These are phyloP conservation scores for Hyles lineata DNA, from an alignment of 2,888 invertebrate genomes.

Conservation along the genomic window DNA sequence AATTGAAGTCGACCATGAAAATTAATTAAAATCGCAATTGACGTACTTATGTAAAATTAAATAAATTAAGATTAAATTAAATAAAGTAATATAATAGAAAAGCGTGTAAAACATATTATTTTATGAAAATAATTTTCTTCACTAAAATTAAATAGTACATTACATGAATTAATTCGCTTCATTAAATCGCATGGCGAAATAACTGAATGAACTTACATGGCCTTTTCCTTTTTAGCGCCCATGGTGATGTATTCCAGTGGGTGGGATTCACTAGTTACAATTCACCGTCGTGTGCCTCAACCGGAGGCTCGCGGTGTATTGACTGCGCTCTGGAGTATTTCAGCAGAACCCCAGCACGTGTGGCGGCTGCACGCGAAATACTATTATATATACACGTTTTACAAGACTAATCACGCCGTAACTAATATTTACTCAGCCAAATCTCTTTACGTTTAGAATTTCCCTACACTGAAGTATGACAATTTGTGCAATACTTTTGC, in stretches of 20 bases:
- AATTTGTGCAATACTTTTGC: background rate
- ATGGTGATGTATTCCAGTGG: background rate
- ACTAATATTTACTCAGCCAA: conserved; percentile 1
- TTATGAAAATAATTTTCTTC: too few species aligned
- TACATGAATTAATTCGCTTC: background rate
- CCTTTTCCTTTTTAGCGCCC: conserved; percentile 21
- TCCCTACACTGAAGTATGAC: background rate
- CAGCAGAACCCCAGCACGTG: background rate
- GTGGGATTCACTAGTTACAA: background rate
- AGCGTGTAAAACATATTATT: too few species aligned
- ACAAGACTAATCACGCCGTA: background rate
- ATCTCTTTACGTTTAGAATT: background rate
- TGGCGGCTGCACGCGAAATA: background rate
- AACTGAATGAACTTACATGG: background rate
- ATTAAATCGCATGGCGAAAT: background rate
- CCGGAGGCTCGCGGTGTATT: conserved; percentile 1
- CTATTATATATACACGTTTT: conserved; percentile 1
- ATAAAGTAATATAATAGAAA: too few species aligned
- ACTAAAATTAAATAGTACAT: background rate
- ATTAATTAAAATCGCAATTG: too few species aligned
- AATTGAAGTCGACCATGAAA: too few species aligned
- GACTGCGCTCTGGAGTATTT: background rate
- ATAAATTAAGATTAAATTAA: too few species aligned
- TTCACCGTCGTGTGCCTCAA: background rate
- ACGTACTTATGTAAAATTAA: too few species aligned